Percentiles rank a stretch among this genome's conserved stretches.
These are phyloP conservation scores for Branchipolynoe longqiensis DNA, from an alignment of 2,888 invertebrate genomes.

Conservation along the genomic window DNA sequence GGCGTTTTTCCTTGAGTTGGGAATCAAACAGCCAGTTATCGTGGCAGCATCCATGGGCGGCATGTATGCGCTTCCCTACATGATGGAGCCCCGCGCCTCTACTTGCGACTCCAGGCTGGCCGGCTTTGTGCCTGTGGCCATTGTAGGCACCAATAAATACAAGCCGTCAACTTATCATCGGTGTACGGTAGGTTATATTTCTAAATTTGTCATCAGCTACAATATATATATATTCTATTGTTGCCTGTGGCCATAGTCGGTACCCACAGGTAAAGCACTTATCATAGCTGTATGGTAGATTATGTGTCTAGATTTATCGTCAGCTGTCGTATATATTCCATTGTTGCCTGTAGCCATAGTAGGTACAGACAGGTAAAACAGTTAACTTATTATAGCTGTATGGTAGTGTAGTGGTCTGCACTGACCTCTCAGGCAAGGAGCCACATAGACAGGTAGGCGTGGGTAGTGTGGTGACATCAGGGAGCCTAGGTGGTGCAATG, in stretches of 20 bases:
- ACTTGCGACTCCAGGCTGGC: conserved; percentile 69
- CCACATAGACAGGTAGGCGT: too few species aligned
- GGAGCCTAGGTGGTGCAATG: too few species aligned
- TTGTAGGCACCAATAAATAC: conserved; percentile 77
- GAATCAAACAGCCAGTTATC: conserved; percentile 80
- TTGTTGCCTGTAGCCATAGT: not conserved
- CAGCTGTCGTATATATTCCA: too few species aligned
- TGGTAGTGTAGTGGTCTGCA: too few species aligned
- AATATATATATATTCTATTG: not conserved
- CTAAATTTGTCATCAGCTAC: too few species aligned
- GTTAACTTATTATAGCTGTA: not conserved
- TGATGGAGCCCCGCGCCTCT: conserved; percentile 76
- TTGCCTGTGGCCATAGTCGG: not conserved
- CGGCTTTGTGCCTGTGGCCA: conserved; percentile 83
- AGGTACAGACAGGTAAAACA: not conserved
- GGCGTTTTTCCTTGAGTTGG: conserved; percentile 73
- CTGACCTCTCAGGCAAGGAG: too few species aligned
- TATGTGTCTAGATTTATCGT: too few species aligned
- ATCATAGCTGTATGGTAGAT: not conserved
- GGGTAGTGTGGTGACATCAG: too few species aligned
- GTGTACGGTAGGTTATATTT: conserved; percentile 71
- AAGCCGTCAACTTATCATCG: conserved; percentile 68
- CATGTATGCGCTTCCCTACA: conserved; percentile 81
- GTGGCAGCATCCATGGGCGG: conserved; percentile 84
- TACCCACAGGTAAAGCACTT: not conserved